Base-by-base conservation (phyloP, 2,113 vertebrate genomes). In the Sialia sialis region DNA sequence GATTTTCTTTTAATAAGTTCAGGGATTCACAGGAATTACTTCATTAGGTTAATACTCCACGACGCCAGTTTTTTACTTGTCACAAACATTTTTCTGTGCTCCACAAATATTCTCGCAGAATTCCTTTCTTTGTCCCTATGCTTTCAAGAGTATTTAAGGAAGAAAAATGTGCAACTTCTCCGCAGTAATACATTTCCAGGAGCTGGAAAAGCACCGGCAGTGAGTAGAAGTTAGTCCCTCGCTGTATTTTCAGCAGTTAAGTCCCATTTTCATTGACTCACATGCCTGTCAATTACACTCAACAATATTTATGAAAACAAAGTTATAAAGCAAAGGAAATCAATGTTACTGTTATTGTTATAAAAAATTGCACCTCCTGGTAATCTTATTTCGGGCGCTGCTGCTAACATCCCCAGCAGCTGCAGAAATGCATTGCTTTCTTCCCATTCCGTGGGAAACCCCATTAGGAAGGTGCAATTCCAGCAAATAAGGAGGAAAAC, bases 271-370 rank as follows among this genome's bases (percentile, higher is more conserved):
- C 96, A 95, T 95, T 96, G 96, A 96, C 94, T 94, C 87, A 41
- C 78, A 7, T 49, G 89, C 75, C 85, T 94, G 93, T 95, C 95
- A 95, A 95, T 95, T 97, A 95, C 88, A 86, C 75, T 92, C 90
- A 74, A 74, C 92, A 68, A 93, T 96, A 95, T 96, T 97, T 96
- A 97, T 95, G 93, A 96, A 97, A 97, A 95, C 93, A 95, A 96
- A 97, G 94, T 96, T 97, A 95, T 91, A 97, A 95, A 89, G 95
- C 90, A 87, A 95, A 92, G 78, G 92, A 96, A 96, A 94, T 92
- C 92, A 94, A 94, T 95, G 83, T 91, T 95, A 84, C 89, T 96
- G 92, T 93, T 96, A 93, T 82, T 92, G 94, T 88, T 91, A 95
- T 84, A 91, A 96, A 96, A 93, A 96, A 96, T 94, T 86, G 84